These are phyloP conservation scores for Lucifuga dentata DNA, from an alignment of 2,113 vertebrate genomes.

Conservation along the genomic window DNA sequence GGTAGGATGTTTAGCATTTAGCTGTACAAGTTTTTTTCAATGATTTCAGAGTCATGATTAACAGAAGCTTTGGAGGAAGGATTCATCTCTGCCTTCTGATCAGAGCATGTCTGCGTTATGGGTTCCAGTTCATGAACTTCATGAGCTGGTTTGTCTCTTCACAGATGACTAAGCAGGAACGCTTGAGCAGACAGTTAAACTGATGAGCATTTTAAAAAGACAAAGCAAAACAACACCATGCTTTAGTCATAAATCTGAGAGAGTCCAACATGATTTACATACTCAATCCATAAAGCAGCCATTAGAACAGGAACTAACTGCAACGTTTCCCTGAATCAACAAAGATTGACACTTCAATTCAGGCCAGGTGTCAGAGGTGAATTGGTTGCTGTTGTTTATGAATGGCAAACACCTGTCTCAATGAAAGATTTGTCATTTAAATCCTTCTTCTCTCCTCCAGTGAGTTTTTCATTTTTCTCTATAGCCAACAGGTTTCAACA, in stretches of 20 bases:
- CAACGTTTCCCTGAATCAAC: constrained; percentile 58
- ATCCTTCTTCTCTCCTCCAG: constrained; percentile 26
- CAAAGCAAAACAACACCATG: constrained; percentile 25
- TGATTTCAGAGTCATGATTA: too few species aligned
- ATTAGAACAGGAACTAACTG: constrained; percentile 58
- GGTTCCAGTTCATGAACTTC: constrained; percentile 3
- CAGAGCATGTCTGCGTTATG: neutral
- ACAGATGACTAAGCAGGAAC: neutral
- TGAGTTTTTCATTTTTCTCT: constrained; percentile 40
- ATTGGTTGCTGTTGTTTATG: constrained; percentile 68
- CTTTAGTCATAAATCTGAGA: constrained; percentile 37
- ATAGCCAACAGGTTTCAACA: constrained; percentile 22
- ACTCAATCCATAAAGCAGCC: constrained; percentile 34
- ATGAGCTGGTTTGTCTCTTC: constrained; percentile 11
- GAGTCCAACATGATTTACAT: constrained; percentile 58
- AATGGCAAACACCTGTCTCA: constrained; percentile 48
- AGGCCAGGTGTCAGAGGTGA: constrained; percentile 67
- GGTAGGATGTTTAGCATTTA: too few species aligned
- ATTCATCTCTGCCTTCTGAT: constrained; percentile 1
- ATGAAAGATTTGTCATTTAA: constrained; percentile 44
- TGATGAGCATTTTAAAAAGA: constrained; percentile 62
- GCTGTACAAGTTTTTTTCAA: too few species aligned
- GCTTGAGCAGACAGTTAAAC: constrained; percentile 7
- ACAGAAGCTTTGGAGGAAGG: too few species aligned
- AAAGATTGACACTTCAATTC: constrained; percentile 60